phyloP scores from a whole-genome alignment of 2,797 vertebrate genomes.

The Decapterus maruadsi region DNA sequence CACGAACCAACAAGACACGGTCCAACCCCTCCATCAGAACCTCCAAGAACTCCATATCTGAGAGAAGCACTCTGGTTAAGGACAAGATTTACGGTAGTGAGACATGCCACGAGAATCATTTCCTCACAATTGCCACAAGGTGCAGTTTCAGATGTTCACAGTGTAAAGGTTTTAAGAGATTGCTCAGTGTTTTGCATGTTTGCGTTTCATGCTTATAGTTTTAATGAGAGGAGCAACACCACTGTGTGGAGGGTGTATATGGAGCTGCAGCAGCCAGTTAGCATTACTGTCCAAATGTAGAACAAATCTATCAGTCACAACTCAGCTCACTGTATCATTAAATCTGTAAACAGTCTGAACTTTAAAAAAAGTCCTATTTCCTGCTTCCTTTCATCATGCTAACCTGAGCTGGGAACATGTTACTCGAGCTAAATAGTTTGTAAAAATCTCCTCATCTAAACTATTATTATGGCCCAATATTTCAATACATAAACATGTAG shows the following conservation, averaged over 20 bases:
- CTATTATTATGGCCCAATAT: too few relatives aligned
- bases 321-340: too few relatives aligned
- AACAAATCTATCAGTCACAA: too few relatives aligned
- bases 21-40: constrained; percentile 94
- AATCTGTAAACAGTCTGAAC: too few relatives aligned
- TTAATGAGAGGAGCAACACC: too few relatives aligned
- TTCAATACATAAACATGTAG: not conserved
- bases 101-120: not conserved
- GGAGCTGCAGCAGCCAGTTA: not conserved
- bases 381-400: not conserved
- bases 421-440: too few relatives aligned
- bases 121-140: too few relatives aligned
- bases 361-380: not conserved
- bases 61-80: constrained; percentile 79
- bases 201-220: not conserved
- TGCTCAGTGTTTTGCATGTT: not conserved
- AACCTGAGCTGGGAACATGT: not conserved
- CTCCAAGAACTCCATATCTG: constrained; percentile 98
- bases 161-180: too few relatives aligned
- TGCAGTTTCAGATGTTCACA: too few relatives aligned
- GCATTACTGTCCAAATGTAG: not conserved
- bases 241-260: not conserved
- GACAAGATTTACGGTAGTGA: constrained; percentile 28
- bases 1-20: constrained; percentile 92
- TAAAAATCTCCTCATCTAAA: too few relatives aligned